Conservation (phyloP, 2,888 invertebrate genomes). For the Drosophila multiciliata region DNA sequence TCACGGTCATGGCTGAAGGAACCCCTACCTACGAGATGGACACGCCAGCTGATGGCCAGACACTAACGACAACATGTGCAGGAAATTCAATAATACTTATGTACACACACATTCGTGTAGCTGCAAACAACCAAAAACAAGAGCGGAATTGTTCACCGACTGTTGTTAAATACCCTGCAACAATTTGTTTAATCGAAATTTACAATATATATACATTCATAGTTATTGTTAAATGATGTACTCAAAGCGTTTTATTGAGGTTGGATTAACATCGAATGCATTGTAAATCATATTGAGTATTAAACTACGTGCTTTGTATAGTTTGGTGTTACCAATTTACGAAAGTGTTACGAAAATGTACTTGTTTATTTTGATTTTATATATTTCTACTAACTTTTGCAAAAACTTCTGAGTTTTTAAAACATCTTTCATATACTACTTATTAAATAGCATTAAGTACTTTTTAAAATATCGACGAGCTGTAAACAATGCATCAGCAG, state of each 20-base stretch:
- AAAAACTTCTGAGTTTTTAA: neutral
- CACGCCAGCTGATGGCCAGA: conserved; percentile 54
- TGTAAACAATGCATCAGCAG: neutral
- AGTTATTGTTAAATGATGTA: neutral
- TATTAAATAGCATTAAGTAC: neutral
- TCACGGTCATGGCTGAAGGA: conserved; percentile 64
- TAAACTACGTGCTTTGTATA: neutral
- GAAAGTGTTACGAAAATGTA: neutral
- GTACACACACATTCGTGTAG: conserved; percentile 2
- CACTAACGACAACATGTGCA: conserved; percentile 17
- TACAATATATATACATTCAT: neutral
- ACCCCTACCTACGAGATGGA: conserved; percentile 26
- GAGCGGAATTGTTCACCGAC: neutral
- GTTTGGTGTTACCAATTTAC: neutral
- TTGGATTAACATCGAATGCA: neutral
- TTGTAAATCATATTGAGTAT: neutral
- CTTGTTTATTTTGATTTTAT: neutral
- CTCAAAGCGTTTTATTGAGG: neutral
- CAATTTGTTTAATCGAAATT: neutral
- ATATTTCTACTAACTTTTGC: neutral
- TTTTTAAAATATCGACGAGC: too few relatives aligned
- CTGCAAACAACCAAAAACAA: conserved; percentile 11
- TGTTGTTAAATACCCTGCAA: conserved; percentile 14
- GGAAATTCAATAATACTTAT: conserved; percentile 67
- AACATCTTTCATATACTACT: neutral